Base-by-base conservation (phyloP, 2,797 vertebrate species). In the Otus scops region DNA sequence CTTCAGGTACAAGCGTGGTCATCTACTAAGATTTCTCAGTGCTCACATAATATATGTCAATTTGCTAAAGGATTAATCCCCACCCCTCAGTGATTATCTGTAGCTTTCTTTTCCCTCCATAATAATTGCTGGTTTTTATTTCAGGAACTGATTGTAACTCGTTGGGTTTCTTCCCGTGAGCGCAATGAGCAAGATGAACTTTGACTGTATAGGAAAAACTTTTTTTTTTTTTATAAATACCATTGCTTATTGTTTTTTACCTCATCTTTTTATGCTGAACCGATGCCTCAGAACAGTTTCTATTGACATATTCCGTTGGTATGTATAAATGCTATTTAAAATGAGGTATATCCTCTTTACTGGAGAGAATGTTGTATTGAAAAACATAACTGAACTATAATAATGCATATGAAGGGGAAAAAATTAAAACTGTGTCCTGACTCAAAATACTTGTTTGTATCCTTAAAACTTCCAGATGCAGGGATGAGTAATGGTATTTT, bases 81-180 rank as follows among this genome's bases (percentile, higher is more conserved):
- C 16, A 15, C 36, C 21, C 41, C 38, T 88, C 50, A 4, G 12
- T 32, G 38, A 14, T 50, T 30, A 11, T 8, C n/a, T 84, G 34
- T 28, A 51, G n/a, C 4, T 50, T 26, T 50, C 13, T 43, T 45
- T 8, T 6, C 61, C 38, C 19, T n/a, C 36, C 34, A 7, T 60
- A 75, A n/a, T 65, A 48, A 50, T 28, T 32, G 22, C 19, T 87
- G 38, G 5, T 13, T 93, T 96, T 64, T 76, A 16, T 98, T 94
- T 57, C 97, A 99, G 99, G 98, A 99, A 89, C 96, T 99, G 88
- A 98, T 99, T 27, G 95, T 99, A 47, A 98, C 92, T 94, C 98
- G 99, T 8, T 99, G 99, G 99, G 98, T 99, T 84, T 99, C 99
- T 71, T 99, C 99, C 65, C 98, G 97, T 71, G 99, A 99, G 90